These are phyloP conservation scores for Siderastrea siderea DNA, from an alignment of 92 coral and sea anemone genomes.

Conservation along the genomic window DNA sequence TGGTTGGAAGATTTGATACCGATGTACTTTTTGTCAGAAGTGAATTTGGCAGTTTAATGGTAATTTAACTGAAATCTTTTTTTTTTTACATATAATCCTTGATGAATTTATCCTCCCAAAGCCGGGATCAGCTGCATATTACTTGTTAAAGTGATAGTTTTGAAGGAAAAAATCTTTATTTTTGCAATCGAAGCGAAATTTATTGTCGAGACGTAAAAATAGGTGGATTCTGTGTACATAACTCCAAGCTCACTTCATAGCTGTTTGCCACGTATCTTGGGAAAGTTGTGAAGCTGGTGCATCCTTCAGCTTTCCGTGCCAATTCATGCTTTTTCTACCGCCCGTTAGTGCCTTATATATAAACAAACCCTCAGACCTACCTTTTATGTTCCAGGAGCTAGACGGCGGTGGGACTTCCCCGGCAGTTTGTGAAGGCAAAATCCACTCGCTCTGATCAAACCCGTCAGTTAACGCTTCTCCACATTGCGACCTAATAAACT, in stretches of 20 bases:
- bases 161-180: neutral
- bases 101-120: neutral
- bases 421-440: conserved; percentile 38
- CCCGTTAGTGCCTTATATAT: conserved; percentile 21
- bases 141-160: no score
- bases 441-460: conserved; percentile 52
- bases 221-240: neutral
- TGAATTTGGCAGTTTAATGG: neutral
- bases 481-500: conserved; percentile 44
- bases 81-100: neutral
- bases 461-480: conserved; percentile 33
- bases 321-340: neutral
- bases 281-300: neutral
- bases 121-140: neutral
- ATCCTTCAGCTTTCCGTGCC: neutral
- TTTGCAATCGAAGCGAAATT: neutral
- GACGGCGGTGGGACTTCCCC: conserved; percentile 54
- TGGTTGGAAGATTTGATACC: neutral
- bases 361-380: conserved; percentile 26
- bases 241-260: neutral
- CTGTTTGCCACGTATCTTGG: conserved; percentile 12
- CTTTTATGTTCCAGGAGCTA: conserved; percentile 39
- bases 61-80: no score
- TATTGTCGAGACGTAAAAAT: neutral
- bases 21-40: neutral